Conservation (phyloP, 2,888 invertebrate genomes). For the Plebejus anna region DNA sequence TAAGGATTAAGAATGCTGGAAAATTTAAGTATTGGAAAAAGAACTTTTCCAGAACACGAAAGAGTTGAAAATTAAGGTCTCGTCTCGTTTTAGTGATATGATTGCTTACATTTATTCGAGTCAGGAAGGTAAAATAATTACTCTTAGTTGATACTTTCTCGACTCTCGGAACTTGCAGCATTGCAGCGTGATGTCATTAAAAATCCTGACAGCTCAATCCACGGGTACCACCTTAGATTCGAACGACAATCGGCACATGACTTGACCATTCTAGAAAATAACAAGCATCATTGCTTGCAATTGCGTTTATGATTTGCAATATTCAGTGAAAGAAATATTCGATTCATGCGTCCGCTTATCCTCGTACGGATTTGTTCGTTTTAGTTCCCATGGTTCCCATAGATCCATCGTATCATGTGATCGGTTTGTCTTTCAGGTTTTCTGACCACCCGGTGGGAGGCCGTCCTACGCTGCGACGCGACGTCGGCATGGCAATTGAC, state of each 20-base stretch:
- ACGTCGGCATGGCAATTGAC: not conserved
- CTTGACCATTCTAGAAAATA: not conserved
- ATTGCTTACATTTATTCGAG: no score
- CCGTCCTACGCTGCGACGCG: not conserved
- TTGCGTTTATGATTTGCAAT: conserved; percentile 1
- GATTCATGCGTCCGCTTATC: not conserved
- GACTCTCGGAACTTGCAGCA: no score
- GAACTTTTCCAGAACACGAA: no score
- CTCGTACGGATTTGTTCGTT: not conserved
- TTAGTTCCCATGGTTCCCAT: not conserved
- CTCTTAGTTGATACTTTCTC: no score
- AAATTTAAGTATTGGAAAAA: no score
- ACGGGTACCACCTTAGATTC: not conserved
- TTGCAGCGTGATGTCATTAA: not conserved
- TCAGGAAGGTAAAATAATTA: no score
- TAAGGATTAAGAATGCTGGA: not conserved
- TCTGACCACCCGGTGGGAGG: not conserved
- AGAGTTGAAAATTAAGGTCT: no score
- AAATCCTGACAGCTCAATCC: not conserved
- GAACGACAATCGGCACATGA: not conserved
- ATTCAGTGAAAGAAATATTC: not conserved
- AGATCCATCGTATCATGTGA: not conserved
- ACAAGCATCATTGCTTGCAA: not conserved
- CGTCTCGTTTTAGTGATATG: no score
- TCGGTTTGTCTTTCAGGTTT: not conserved